A percentile compares a stretch with the other conserved stretches of the same genome.
Conservation (phyloP, 2,113 vertebrate species). For the Noturus placidus region DNA sequence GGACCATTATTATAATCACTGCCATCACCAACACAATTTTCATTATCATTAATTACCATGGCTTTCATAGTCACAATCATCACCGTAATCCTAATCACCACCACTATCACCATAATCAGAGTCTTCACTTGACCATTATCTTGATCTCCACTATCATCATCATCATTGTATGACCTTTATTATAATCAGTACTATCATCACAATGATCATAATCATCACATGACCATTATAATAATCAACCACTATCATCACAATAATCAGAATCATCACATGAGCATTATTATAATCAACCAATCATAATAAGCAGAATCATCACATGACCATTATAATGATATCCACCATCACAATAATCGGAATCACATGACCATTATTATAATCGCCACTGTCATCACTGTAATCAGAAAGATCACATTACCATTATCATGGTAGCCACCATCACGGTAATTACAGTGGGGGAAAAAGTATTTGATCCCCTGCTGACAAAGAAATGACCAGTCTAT, state of each 20-base stretch:
- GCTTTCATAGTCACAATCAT: background rate
- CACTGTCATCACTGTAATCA: background rate
- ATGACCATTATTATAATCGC: background rate
- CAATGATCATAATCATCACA: background rate
- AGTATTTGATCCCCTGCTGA: too few relatives aligned
- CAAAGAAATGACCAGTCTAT: too few relatives aligned
- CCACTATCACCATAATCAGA: background rate
- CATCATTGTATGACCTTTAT: background rate
- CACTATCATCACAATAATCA: background rate
- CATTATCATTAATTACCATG: background rate
- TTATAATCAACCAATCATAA: background rate
- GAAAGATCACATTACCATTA: background rate
- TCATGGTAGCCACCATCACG: background rate
- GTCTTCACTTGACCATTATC: background rate
- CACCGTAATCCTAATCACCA: background rate
- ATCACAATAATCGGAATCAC: background rate
- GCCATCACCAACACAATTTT: background rate
- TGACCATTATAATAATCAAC: background rate
- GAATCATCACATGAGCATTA: background rate
- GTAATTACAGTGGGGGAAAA: too few relatives aligned
- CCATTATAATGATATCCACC: background rate
- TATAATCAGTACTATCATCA: background rate
- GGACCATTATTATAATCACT: background rate
- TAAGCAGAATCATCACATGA: background rate
- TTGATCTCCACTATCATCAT: background rate